Evolutionary conservation across 1,140 invertebrate genomes (phyloP).

Genomic region (Anoplolepis gracilipes): DNA sequence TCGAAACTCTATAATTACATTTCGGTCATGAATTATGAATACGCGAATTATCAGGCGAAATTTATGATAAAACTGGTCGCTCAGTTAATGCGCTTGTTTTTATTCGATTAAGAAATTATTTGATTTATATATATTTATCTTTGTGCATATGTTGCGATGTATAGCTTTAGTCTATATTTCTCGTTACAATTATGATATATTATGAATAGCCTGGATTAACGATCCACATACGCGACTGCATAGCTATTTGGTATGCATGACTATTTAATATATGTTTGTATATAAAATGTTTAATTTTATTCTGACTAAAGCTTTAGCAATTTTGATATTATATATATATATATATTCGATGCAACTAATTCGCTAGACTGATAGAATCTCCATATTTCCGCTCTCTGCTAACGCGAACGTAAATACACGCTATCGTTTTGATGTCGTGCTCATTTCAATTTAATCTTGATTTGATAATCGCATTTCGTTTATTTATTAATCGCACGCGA

Average conservation of each 20-base stretch:
- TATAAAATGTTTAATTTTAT: constrained; percentile 15
- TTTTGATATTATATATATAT: background rate
- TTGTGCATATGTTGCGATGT: background rate
- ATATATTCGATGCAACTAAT: background rate
- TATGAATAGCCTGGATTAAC: background rate
- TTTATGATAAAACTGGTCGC: background rate
- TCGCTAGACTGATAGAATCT: background rate
- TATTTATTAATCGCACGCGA: background rate
- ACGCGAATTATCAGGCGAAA: background rate
- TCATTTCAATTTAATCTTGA: background rate
- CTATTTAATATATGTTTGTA: background rate
- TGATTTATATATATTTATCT: background rate
- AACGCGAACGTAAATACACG: background rate
- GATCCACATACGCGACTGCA: too few relatives aligned
- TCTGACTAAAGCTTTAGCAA: background rate
- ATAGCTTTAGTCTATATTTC: background rate
- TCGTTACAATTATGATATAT: background rate
- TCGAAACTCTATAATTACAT: background rate
- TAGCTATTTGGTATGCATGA: background rate
- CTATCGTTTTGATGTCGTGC: background rate
- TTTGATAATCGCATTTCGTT: background rate
- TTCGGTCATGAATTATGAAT: background rate
- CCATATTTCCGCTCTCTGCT: background rate
- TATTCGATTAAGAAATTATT: constrained; percentile 29
- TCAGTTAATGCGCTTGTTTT: background rate